phyloP scores from a whole-genome alignment of 2,888 invertebrate species.

The Himalopsyche anomala region DNA sequence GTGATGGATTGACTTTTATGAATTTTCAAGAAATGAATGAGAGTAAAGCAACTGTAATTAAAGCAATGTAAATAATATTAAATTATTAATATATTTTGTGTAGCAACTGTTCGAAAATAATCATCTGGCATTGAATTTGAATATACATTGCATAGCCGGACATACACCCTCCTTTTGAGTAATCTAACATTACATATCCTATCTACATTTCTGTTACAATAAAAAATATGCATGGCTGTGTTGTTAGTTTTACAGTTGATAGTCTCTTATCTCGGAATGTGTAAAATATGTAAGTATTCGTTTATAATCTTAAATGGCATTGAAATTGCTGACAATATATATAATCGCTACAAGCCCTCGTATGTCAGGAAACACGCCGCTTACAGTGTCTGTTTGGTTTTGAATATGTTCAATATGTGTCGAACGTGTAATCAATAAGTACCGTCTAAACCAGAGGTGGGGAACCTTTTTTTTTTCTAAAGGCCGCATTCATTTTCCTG shows the following conservation, averaged over 20 bases:
- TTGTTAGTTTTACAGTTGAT: slow-evolving; percentile 28
- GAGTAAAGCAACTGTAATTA: too few relatives aligned
- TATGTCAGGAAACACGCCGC: slow-evolving; percentile 49
- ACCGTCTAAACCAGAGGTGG: background rate
- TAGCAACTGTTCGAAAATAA: background rate
- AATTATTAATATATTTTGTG: background rate
- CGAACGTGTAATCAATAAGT: slow-evolving; percentile 47
- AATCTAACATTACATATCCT: background rate
- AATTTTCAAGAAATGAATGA: too few relatives aligned
- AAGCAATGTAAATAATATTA: too few relatives aligned
- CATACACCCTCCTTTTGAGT: background rate
- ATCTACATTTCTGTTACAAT: background rate
- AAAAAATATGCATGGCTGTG: background rate
- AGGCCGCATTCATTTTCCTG: too few relatives aligned
- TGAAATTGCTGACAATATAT: slow-evolving; percentile 18
- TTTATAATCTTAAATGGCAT: slow-evolving; percentile 32
- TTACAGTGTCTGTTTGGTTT: slow-evolving; percentile 58
- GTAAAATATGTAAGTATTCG: slow-evolving; percentile 40
- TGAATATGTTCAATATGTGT: slow-evolving; percentile 47
- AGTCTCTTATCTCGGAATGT: slow-evolving; percentile 24
- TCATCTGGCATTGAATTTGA: background rate
- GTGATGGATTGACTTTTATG: too few relatives aligned
- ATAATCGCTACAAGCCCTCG: background rate
- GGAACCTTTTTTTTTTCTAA: too few relatives aligned
- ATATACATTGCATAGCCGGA: background rate